Evolutionary conservation across 2,888 invertebrate genomes (phyloP), one percentile per base, ranked within the genome.

Genomic region (Ophraella communa): DNA sequence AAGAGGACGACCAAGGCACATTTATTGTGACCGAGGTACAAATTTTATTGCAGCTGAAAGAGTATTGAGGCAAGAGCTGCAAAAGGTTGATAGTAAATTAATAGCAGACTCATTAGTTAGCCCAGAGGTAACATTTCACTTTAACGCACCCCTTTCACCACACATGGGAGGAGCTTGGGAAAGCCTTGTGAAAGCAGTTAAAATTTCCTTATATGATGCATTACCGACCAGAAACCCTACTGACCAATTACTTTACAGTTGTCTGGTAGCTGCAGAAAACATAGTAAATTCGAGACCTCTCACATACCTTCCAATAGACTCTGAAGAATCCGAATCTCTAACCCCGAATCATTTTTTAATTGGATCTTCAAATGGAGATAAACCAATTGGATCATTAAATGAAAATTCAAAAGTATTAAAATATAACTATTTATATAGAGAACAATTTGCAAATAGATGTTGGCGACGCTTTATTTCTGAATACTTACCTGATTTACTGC

Each of bases 401-500:
- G 33, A 30, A 4, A 24, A 56, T 20, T 61, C 27, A 24, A 56
- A 51, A 21, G 39, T 51, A 11, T 11, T 59, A 18, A 64, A 59
- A 52, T 45, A 42, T 21, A 44, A 56, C 17, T 65, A 44, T 30
- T 23, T 61, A n/a, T 61, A 61, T 17, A 24, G 27, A 42, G 58
- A 49, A 30, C 58, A 58, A 58, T 58, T 58, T 18, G 45, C 35
- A 20, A 39, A 52, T 52, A 49, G 21, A 49, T 53, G 53, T 27
- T 71, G 68, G 67, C 20, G 24, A 10, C 49, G 71, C 4, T 69
- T 65, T 68, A 10, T 68, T 2, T 21, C 61, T 2, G 69, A 71
- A 39, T 69, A 69, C 27, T 20, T 67, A 2, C 71, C 66, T 0
- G 53, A 47, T 0, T 10, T 70, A 45, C 17, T 63, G 4, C 30